Evolutionary conservation across 2,888 invertebrate genomes (phyloP), one percentile per base, ranked within the genome.

Genomic region (Sepiola atlantica): DNA sequence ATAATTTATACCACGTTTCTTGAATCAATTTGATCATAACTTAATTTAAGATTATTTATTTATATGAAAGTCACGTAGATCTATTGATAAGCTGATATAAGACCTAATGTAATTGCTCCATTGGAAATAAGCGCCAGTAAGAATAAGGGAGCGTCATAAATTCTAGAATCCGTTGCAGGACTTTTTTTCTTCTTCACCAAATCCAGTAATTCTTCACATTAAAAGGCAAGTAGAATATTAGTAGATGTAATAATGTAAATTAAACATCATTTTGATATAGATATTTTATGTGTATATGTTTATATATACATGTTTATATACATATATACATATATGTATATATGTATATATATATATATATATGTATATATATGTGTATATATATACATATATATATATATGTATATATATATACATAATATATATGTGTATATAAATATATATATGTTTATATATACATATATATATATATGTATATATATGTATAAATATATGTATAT

Each of bases 21-120:
- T 77, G 32, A 77, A 77, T 77, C 77, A 77, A 77, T 77, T 77
- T 77, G 77, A 77, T 77, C 77, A n/a, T 77, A 77, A 77, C 77
- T 77, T 77, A 77, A 77, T 77, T 77, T 77, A n/a, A n/a, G 32
- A 77, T n/a, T 77, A 77, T 77, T 77, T 77, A 77, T 77, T 45
- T 45, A 77, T n/a, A 77, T 77, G 77, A 77, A 14, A 8, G 77
- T 77, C 77, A 77, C 77, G 77, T 77, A 77, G 77, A 77, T 77
- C 14, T 32, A 12, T 77, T 77, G 77, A 77, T 77, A 77, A 77
- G 77, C 12, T n/a, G 77, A 77, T n/a, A 77, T 77, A 77, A 77
- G 32, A 77, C n/a, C 77, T 77, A 77, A 77, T 77, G n/a, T 32
- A 77, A 77, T 77, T 77, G n/a, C n/a, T 32, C 16, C 12, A 77